Evolutionary conservation across 1,140 invertebrate genomes (phyloP), one percentile per base, ranked within the genome.

Genomic region (Drosophila willistoni): DNA sequence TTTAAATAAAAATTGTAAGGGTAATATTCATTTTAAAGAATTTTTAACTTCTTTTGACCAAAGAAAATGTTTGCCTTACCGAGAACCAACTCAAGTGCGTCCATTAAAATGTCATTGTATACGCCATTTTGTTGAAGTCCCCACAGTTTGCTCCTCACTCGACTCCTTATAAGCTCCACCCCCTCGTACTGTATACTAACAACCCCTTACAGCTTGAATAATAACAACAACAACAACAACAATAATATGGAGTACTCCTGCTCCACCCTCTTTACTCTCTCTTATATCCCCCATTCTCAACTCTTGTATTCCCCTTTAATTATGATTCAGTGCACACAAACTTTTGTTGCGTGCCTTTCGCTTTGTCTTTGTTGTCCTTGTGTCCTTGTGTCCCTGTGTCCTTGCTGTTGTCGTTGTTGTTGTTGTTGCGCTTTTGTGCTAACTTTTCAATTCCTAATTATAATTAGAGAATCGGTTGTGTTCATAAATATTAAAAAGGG

Each of bases 401-500:
- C 36, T 7, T 76, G 51, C 14, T 77, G 51, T 19, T n/a, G n/a
- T n/a, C n/a, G n/a, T 47, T 79, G 62, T 34, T 72, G 69, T 59
- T 77, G 77, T 25, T 79, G 68, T 66, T 79, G 64, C 67, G 51
- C 67, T 77, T 77, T 79, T 86, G 83, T 87, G 85, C 84, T 89
- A 89, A 89, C 84, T 89, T 89, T 89, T 89, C 84, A 89, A 89
- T 89, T 89, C 84, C 84, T 89, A 89, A 89, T 89, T 89, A 89
- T 89, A 89, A 89, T 89, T 89, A 89, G 84, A 90, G 84, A 89
- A 90, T 90, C 85, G 84, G 85, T 89, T 89, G 84, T 89, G 84
- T 89, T 89, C 84, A 89, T 89, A 89, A 89, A 89, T 89, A 89
- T 89, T 89, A 89, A 89, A 89, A 89, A 89, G 84, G 84, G 85